phyloP scores from a whole-genome alignment of 2,113 vertebrate genomes.

The Electrona antarctica region DNA sequence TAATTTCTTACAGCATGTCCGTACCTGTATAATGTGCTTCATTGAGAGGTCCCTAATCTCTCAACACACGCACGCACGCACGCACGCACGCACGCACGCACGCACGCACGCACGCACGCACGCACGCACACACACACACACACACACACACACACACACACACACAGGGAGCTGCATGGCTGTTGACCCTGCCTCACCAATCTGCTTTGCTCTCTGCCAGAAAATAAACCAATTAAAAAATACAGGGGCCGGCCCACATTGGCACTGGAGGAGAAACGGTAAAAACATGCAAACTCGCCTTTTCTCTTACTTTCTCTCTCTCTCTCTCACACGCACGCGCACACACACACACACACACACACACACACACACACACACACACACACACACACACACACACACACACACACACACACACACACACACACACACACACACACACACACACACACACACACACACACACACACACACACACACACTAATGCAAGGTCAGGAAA shows the following conservation, averaged over 20 bases:
- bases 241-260: conserved; percentile 47
- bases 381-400: too few species aligned
- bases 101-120: background rate
- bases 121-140: conserved; percentile 6
- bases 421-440: too few species aligned
- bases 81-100: background rate
- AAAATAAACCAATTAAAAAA: conserved; percentile 76
- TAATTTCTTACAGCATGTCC: conserved; percentile 44
- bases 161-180: conserved; percentile 39
- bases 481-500: too few species aligned
- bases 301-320: too few species aligned
- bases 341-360: too few species aligned
- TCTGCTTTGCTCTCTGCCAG: conserved; percentile 65
- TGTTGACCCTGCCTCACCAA: conserved; percentile 69
- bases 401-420: too few species aligned
- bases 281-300: too few species aligned
- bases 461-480: too few species aligned
- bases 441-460: too few species aligned
- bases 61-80: conserved; percentile 2
- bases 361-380: too few species aligned
- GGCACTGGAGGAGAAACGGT: conserved; percentile 6
- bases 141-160: background rate
- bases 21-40: conserved; percentile 31
- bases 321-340: too few species aligned
- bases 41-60: conserved; percentile 39